These are phyloP conservation scores for Germaria angustata DNA, from an alignment of 2,888 invertebrate genomes.

Conservation along the genomic window DNA sequence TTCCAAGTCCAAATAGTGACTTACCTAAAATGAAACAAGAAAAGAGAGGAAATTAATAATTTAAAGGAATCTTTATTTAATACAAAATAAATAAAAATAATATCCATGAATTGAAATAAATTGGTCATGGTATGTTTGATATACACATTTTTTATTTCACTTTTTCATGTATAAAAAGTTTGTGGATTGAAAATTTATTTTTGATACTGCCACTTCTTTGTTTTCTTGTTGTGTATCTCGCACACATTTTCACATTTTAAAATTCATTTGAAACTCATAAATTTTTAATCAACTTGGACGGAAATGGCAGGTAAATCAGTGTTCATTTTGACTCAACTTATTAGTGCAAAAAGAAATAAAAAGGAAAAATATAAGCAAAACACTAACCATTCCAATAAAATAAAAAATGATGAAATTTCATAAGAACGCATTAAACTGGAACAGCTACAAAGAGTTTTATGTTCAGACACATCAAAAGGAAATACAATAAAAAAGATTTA, in stretches of 20 bases:
- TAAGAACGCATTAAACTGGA: constrained; percentile 67
- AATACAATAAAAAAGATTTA: not conserved
- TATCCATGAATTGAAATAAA: constrained; percentile 20
- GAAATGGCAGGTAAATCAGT: constrained; percentile 68
- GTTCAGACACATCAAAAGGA: constrained; percentile 62
- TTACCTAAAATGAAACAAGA: constrained; percentile 58
- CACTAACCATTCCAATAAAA: constrained; percentile 55
- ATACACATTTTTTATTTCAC: not conserved
- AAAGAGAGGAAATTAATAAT: constrained; percentile 41
- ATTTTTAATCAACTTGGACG: constrained; percentile 69
- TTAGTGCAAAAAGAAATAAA: constrained; percentile 51
- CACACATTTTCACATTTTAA: constrained; percentile 17
- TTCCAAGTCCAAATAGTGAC: constrained; percentile 1
- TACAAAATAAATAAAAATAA: not conserved
- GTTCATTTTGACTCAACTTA: constrained; percentile 28
- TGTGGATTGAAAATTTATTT: constrained; percentile 37
- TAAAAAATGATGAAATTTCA: constrained; percentile 68
- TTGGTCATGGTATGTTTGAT: constrained; percentile 34
- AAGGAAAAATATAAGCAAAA: constrained; percentile 16
- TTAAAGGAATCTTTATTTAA: constrained; percentile 10
- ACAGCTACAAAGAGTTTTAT: constrained; percentile 47
- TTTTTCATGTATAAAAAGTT: constrained; percentile 12
- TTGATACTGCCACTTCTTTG: constrained; percentile 10
- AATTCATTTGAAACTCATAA: constrained; percentile 69
- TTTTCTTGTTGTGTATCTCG: not conserved